Base-by-base conservation (phyloP, 2,888 invertebrate genomes). In the Dryobotodes eremita region DNA sequence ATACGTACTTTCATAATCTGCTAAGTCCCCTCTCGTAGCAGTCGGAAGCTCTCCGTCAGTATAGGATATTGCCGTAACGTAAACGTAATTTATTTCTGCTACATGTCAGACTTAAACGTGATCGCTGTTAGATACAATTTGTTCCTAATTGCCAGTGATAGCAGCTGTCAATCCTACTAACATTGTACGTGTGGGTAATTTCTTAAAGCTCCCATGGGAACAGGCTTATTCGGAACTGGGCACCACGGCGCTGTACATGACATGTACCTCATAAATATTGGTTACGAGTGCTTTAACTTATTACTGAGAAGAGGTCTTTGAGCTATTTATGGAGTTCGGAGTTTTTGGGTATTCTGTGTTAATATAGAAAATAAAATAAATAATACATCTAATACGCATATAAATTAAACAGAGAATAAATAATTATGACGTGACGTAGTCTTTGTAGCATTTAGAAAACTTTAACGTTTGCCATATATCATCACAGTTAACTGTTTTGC, bases 161-260 rank as follows among this genome's bases (percentile, higher is more conserved):
- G 78, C 86, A 86, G 68, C 83, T 84, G 83, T 83, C 86, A 86
- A 83, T 86, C 78, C 59, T 50, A 50, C 68, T 64, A 69, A 83
- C 78, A 69, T 74, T 61, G 62, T 74, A 77, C 86, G 83, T 84
- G 77, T 77, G 57, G 61, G 83, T 83, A 86, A 85, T 85, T 72
- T 83, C 84, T 64, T 76, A 71, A 79, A 83, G 66, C 79, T 79
- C 85, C 68, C 75, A 31, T 55, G 84, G 79, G 85, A 46, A 53
- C 62, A 42, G 71, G 71, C 79, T 83, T 79, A 73, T 86, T 86
- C 46, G 74, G 62, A 79, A 70, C 78, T 70, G 86, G 79, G 84
- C 83, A 75, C 64, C 74, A 66, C 68, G 46, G 70, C 53, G 62
- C 61, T 72, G 55, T 71, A 83, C 59, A 61, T 68, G 73, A 75